These are phyloP conservation scores for Cosmorhoe ocellata DNA, from an alignment of 2,888 invertebrate genomes.

Conservation along the genomic window DNA sequence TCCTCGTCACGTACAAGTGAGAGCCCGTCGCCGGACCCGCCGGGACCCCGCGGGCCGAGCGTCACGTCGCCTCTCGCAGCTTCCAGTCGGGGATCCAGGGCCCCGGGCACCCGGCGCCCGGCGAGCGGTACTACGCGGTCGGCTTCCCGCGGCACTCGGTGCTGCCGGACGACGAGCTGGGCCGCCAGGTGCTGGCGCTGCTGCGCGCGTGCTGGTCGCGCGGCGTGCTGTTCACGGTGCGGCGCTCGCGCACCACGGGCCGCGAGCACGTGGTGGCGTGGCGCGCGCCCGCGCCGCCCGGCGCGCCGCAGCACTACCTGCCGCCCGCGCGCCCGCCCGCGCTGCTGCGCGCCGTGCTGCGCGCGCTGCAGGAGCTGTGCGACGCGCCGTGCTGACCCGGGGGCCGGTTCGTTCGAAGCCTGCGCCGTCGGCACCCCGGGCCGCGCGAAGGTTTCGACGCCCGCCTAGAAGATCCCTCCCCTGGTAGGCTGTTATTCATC, in stretches of 20 bases:
- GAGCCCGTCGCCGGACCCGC: too few species aligned
- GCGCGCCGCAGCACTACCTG: conserved; percentile 47
- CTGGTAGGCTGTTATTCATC: too few species aligned
- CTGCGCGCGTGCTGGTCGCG: conserved; percentile 92
- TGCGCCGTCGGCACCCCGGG: too few species aligned
- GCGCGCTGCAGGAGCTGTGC: conserved; percentile 8
- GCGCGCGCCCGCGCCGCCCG: conserved; percentile 77
- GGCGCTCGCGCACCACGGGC: conserved; percentile 94
- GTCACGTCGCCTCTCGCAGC: too few species aligned
- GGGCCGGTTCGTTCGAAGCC: too few species aligned
- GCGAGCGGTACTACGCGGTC: conserved; percentile 93
- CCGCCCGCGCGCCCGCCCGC: conserved; percentile 38
- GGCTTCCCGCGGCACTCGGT: conserved; percentile 92
- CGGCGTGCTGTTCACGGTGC: conserved; percentile 92
- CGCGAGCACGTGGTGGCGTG: conserved; percentile 95
- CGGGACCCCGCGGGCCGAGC: too few species aligned
- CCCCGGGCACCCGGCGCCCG: conserved; percentile 89
- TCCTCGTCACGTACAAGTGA: conserved; percentile 86
- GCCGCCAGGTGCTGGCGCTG: conserved; percentile 87
- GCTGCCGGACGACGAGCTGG: conserved; percentile 92
- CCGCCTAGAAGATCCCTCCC: too few species aligned
- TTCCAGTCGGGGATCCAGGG: conserved; percentile 94
- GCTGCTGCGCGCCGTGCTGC: conserved; percentile 34
- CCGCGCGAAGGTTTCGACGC: too few species aligned
- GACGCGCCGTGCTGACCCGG: background rate